Evolutionary conservation across 2,888 invertebrate species (phyloP).

Genomic region (Electrophaes corylata): DNA sequence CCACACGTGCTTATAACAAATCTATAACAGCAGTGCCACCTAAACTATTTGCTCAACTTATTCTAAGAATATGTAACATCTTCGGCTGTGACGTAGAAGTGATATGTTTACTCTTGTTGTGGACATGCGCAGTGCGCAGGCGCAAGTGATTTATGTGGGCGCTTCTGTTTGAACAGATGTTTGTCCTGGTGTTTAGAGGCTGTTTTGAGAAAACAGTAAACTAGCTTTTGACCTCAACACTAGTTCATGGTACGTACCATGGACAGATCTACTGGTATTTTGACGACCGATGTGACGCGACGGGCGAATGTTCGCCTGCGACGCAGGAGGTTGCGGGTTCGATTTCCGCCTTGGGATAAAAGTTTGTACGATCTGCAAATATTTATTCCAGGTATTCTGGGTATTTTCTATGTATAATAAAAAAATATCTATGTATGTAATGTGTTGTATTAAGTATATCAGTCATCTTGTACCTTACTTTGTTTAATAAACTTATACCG

Average conservation of each 20-base stretch:
- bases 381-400: too few relatives aligned
- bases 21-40: neutral
- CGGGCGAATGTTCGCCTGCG: too few relatives aligned
- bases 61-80: conserved; percentile 44
- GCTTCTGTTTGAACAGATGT: conserved; percentile 50
- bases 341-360: too few relatives aligned
- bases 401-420: too few relatives aligned
- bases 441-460: too few relatives aligned
- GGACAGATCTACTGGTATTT: too few relatives aligned
- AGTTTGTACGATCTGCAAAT: too few relatives aligned
- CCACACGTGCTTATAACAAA: conserved; percentile 9
- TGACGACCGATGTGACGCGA: too few relatives aligned
- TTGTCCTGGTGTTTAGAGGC: conserved; percentile 36
- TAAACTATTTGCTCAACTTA: conserved; percentile 37
- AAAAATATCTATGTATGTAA: too few relatives aligned
- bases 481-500: too few relatives aligned
- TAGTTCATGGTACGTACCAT: neutral
- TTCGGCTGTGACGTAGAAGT: conserved; percentile 36
- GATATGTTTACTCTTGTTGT: conserved; percentile 37
- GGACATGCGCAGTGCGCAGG: conserved; percentile 27
- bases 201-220: conserved; percentile 30
- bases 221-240: conserved; percentile 31
- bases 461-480: too few relatives aligned
- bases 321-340: too few relatives aligned
- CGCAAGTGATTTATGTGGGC: conserved; percentile 42